Percentiles rank a stretch among this genome's conserved stretches.
These are phyloP conservation scores for Tetranychus truncatus DNA, from an alignment of 2,888 invertebrate genomes.

Conservation along the genomic window DNA sequence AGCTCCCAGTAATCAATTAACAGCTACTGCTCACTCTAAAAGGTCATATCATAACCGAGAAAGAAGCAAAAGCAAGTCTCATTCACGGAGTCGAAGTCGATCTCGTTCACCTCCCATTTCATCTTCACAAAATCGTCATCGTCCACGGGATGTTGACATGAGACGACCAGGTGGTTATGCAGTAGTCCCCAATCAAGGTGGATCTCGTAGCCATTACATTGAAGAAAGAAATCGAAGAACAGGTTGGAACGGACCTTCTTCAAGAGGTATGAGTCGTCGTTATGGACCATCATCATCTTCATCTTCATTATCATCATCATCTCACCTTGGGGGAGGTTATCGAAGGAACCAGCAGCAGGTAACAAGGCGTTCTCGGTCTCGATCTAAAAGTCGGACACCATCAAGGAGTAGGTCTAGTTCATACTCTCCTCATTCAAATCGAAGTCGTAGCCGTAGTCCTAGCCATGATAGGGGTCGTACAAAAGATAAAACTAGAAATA, in stretches of 20 bases:
- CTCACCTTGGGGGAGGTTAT: neutral
- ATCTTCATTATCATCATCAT: neutral
- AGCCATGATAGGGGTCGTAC: slow-evolving; percentile 16
- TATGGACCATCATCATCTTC: neutral
- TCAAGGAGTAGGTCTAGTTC: slow-evolving; percentile 29
- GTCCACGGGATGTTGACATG: slow-evolving; percentile 7
- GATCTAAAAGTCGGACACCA: neutral
- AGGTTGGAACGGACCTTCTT: neutral
- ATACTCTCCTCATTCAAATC: slow-evolving; percentile 28
- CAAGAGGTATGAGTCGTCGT: neutral
- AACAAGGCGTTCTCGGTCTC: neutral
- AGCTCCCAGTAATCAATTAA: slow-evolving; percentile 6
- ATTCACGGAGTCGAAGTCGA: slow-evolving; percentile 14
- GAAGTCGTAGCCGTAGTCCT: slow-evolving; percentile 27
- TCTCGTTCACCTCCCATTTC: slow-evolving; percentile 7
- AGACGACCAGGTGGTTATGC: neutral
- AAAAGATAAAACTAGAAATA: slow-evolving; percentile 19
- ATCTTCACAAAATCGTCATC: neutral
- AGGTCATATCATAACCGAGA: slow-evolving; percentile 9
- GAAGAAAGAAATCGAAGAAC: neutral
- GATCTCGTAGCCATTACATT: neutral
- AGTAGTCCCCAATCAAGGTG: neutral
- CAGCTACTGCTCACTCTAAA: neutral
- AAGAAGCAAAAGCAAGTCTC: slow-evolving; percentile 3
- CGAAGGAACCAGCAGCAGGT: neutral